Evolutionary conservation across 2,113 vertebrate genomes (phyloP).

Genomic region (Antigone vipio): DNA sequence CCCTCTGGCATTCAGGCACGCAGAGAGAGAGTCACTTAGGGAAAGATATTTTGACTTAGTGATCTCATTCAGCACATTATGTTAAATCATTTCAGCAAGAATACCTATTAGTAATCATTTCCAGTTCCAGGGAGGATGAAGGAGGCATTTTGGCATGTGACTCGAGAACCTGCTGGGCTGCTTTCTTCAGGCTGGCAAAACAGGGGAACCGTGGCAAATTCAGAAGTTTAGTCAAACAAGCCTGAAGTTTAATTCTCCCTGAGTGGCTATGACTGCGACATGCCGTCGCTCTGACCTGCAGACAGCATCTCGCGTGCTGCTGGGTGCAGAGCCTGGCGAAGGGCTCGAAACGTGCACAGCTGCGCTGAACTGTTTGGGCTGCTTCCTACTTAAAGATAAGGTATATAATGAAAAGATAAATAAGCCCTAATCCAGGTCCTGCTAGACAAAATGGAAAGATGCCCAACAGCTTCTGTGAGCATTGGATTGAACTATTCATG

Average conservation of each 20-base stretch:
- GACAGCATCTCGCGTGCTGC: neutral
- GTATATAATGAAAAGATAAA: neutral
- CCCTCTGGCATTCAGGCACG: conserved; percentile 15
- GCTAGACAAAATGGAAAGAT: conserved; percentile 35
- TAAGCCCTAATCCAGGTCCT: neutral
- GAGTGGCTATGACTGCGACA: conserved; percentile 3
- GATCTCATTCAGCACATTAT: conserved; percentile 46
- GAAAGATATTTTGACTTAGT: conserved; percentile 36
- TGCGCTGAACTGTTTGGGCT: neutral
- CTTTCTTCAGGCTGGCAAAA: conserved; percentile 37
- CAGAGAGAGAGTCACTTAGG: neutral
- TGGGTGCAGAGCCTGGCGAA: neutral
- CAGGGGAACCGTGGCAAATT: neutral
- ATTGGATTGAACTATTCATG: conserved; percentile 22
- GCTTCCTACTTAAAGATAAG: neutral
- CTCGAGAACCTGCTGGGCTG: conserved; percentile 16
- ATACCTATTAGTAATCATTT: conserved; percentile 22
- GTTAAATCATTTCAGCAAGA: conserved; percentile 46
- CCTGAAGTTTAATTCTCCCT: neutral
- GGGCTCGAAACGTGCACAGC: neutral
- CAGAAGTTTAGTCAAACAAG: conserved; percentile 24
- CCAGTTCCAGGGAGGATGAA: neutral
- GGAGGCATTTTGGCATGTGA: conserved; percentile 29
- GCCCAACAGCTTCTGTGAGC: conserved; percentile 27
- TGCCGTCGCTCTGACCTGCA: neutral